phyloP scores from a whole-genome alignment of 2,113 vertebrate species.

The Mormoops blainvillei region DNA sequence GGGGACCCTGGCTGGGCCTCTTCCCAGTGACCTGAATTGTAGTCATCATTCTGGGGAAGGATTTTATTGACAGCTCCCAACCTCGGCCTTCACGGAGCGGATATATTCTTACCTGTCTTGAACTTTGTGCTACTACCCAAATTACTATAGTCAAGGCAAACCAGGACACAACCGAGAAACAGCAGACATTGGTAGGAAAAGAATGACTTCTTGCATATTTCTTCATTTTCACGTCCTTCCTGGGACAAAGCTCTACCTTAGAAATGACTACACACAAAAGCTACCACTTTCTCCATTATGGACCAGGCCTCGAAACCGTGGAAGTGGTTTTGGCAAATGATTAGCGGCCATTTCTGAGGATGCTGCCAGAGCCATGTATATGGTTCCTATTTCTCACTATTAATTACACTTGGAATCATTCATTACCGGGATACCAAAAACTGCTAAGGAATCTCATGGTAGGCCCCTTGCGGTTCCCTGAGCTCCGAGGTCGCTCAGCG shows the following conservation, averaged over 20 bases:
- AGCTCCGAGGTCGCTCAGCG: not conserved
- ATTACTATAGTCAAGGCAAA: not conserved
- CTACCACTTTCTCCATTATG: not conserved
- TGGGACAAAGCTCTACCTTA: not conserved
- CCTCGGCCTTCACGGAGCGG: not conserved
- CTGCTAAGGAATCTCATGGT: not conserved
- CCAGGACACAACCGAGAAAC: not conserved
- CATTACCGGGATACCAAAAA: not conserved
- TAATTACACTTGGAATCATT: not conserved
- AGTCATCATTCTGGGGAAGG: not conserved
- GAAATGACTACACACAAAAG: not conserved
- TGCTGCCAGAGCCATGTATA: not conserved
- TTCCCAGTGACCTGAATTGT: not conserved
- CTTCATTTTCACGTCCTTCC: not conserved
- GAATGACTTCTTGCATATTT: not conserved
- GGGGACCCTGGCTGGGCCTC: not conserved
- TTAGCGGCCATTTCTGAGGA: not conserved
- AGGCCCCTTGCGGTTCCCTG: not conserved
- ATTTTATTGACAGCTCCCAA: not conserved
- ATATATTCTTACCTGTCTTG: not conserved
- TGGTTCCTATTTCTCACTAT: not conserved
- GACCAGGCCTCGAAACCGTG: not conserved
- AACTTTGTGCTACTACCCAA: not conserved
- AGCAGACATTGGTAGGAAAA: not conserved
- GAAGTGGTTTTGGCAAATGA: not conserved